Evolutionary conservation across 2,888 invertebrate species (phyloP).

Genomic region (Luffia ferchaultella): DNA sequence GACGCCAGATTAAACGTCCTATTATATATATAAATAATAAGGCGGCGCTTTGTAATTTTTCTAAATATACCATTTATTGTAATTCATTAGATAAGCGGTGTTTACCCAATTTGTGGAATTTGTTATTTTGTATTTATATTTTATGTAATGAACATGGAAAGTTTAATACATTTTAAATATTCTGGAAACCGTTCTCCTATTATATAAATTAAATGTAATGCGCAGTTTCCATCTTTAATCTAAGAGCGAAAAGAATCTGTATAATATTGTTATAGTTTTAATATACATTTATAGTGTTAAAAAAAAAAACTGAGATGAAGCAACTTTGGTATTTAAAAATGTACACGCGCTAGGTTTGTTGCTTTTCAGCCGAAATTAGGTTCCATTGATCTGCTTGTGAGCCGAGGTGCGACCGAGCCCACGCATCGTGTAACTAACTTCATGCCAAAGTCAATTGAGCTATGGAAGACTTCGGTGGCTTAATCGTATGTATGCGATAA

Average conservation of each 20-base stretch:
- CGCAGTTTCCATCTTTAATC: background rate
- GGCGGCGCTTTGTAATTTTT: background rate
- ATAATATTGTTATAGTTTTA: no score
- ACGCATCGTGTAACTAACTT: constrained; percentile 48
- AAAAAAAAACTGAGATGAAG: no score
- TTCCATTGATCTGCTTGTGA: background rate
- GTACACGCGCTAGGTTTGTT: background rate
- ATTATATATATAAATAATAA: background rate
- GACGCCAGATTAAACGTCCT: no score
- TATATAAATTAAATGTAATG: background rate
- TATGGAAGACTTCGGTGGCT: constrained; percentile 54
- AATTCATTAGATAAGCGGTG: background rate
- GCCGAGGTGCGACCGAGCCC: constrained; percentile 19
- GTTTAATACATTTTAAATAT: background rate
- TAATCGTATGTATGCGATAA: constrained; percentile 53
- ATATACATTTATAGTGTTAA: background rate
- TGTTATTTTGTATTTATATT: background rate
- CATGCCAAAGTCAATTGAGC: constrained; percentile 67
- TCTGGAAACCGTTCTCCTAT: background rate
- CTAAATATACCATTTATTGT: background rate
- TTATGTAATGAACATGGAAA: background rate
- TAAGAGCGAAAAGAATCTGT: background rate
- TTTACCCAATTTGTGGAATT: background rate
- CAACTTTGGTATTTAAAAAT: background rate
- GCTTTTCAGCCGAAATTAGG: background rate